Conservation (phyloP, 2,113 vertebrate genomes). For the Herpailurus yagouaroundi region DNA sequence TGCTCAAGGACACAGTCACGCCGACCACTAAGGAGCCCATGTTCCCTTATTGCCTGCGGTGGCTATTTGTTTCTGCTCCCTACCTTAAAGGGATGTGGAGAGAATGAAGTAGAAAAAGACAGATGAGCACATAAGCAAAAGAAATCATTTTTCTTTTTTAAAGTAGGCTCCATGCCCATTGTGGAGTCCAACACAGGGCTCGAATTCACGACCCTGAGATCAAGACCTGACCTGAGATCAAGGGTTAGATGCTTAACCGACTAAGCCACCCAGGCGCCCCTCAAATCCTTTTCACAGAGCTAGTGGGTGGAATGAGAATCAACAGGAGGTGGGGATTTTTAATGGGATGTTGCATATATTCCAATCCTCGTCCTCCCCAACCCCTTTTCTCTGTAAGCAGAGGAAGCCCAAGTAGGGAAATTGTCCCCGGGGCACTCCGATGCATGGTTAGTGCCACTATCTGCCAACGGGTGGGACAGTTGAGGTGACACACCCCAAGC, state of each 20-base stretch:
- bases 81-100: not conserved
- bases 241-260: too few relatives aligned
- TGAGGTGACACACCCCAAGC: not conserved
- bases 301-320: not conserved
- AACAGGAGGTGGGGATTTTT: not conserved
- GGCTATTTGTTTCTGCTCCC: not conserved
- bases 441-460: not conserved
- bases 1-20: not conserved
- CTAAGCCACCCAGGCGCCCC: too few relatives aligned
- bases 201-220: too few relatives aligned
- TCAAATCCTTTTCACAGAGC: not conserved
- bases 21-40: not conserved
- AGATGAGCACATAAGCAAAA: not conserved
- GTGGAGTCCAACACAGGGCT: too few relatives aligned
- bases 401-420: not conserved
- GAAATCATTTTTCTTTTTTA: not conserved
- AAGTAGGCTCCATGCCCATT: too few relatives aligned
- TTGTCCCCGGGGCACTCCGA: not conserved
- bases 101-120: not conserved
- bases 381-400: not conserved
- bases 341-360: not conserved
- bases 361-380: not conserved
- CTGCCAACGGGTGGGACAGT: not conserved
- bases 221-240: too few relatives aligned
- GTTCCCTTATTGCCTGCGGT: not conserved